A percentile compares a stretch with the other conserved stretches of the same genome.
Evolutionary conservation across 2,113 vertebrate species (phyloP).

Genomic region (Pelecanoides urinatrix): DNA sequence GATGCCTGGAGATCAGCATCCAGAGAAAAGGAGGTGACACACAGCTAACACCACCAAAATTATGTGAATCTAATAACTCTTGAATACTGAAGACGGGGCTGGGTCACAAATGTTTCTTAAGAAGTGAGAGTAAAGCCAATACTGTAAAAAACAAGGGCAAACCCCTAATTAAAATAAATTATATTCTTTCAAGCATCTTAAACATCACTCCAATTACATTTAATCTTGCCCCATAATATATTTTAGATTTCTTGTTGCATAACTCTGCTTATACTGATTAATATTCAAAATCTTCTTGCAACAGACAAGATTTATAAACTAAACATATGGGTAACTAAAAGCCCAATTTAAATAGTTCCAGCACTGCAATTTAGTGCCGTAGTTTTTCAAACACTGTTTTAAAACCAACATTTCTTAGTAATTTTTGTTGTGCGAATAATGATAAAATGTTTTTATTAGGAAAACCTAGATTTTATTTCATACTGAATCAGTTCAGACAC

Average conservation of each 20-base stretch:
- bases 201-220: neutral
- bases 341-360: neutral
- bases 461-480: neutral
- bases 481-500: neutral
- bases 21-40: neutral
- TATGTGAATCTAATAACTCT: neutral
- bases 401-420: neutral
- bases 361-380: neutral
- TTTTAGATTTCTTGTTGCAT: neutral
- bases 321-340: neutral
- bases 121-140: neutral
- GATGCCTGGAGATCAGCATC: neutral
- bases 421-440: neutral
- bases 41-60: neutral
- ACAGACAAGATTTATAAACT: neutral
- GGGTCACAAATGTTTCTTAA: neutral
- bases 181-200: neutral
- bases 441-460: slow-evolving; percentile 3
- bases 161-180: neutral
- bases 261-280: neutral
- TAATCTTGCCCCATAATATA: neutral
- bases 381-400: slow-evolving; percentile 10
- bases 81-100: fast-evolving
- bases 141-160: neutral
- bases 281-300: neutral